These are phyloP conservation scores for Scytalopus superciliaris DNA, from an alignment of 2,113 vertebrate species.

Conservation along the genomic window DNA sequence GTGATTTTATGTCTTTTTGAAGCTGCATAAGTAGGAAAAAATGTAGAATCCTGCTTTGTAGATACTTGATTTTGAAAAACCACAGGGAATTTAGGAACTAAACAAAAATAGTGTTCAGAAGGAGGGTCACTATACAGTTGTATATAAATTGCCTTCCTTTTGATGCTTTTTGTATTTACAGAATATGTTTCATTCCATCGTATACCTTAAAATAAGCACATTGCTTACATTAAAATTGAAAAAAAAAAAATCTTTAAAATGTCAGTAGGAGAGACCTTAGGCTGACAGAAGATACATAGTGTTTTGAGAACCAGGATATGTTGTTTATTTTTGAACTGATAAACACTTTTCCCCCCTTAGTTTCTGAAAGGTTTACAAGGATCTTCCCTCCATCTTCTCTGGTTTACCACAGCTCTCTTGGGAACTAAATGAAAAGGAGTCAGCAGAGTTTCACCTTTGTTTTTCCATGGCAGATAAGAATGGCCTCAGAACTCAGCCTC, in stretches of 20 bases:
- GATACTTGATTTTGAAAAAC: not conserved
- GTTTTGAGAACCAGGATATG: not conserved
- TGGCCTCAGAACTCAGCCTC: not conserved
- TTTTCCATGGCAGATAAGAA: not conserved
- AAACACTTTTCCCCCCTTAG: not conserved
- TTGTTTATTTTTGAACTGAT: not conserved
- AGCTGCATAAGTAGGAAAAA: not conserved
- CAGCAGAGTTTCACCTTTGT: not conserved
- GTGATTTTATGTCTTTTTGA: not conserved
- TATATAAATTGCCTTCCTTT: not conserved
- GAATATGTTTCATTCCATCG: not conserved
- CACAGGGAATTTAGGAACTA: not conserved
- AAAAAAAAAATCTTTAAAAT: not conserved
- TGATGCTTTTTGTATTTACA: not conserved
- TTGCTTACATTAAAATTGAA: not conserved
- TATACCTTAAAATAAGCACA: not conserved
- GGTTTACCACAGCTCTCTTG: not conserved
- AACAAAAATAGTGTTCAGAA: not conserved
- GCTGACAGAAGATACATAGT: not conserved
- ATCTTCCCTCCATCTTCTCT: not conserved
- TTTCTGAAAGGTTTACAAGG: not conserved
- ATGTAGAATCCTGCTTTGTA: not conserved
- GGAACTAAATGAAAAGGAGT: not conserved
- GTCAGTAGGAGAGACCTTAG: not conserved
- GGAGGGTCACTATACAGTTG: rapidly evolving